These are phyloP conservation scores for Callionymus lyra DNA, from an alignment of 2,113 vertebrate genomes.

Conservation along the genomic window DNA sequence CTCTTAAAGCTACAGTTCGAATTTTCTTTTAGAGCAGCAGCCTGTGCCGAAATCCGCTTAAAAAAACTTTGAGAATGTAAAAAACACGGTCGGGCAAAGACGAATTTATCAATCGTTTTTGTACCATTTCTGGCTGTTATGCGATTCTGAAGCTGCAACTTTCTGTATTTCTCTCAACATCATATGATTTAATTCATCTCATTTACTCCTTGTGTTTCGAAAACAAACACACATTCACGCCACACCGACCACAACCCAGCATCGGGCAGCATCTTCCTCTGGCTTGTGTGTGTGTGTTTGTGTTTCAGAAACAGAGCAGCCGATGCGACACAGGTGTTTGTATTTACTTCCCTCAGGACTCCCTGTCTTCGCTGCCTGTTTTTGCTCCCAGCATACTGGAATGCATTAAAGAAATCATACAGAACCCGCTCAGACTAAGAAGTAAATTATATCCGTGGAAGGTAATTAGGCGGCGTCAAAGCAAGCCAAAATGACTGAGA, in stretches of 20 bases:
- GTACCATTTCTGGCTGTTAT: no score
- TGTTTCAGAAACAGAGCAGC: conserved; percentile 23
- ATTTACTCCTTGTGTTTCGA: no score
- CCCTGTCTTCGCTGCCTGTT: conserved; percentile 23
- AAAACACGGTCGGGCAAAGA: no score
- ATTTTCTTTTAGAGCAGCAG: no score
- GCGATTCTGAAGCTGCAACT: no score
- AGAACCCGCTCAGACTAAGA: conserved; percentile 15
- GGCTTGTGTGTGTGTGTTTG: conserved; percentile 15
- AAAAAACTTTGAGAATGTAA: no score
- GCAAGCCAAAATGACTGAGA: conserved; percentile 29
- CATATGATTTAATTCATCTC: no score
- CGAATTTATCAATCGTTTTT: no score
- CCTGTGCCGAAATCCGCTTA: no score
- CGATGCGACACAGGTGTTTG: conserved; percentile 43
- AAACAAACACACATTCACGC: no score
- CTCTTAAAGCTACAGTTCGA: no score
- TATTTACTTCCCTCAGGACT: conserved; percentile 47
- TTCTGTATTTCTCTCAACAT: no score
- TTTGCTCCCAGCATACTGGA: conserved; percentile 20
- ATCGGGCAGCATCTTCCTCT: conserved; percentile 17
- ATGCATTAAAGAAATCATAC: conserved; percentile 50
- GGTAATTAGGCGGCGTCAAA: conserved; percentile 50
- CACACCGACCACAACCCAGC: conserved; percentile 16
- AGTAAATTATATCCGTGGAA: conserved; percentile 18